phyloP scores from a whole-genome alignment of 2,113 vertebrate species.

The Pholis gunnellus region DNA sequence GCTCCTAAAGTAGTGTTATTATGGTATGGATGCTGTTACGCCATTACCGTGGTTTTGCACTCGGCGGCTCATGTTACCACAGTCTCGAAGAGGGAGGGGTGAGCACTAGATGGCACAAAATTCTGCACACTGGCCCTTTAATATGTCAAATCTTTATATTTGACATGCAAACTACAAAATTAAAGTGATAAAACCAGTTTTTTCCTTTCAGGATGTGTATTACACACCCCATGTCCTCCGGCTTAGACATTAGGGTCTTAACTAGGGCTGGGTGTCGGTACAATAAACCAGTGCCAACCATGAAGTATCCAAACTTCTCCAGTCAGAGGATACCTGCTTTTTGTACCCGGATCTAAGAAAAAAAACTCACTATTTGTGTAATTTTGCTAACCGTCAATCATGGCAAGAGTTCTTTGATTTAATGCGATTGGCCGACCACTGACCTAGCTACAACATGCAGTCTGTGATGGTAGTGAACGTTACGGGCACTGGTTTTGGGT shows the following conservation, averaged over 20 bases:
- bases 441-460: no score
- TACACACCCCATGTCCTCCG: conserved; percentile 31
- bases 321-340: not conserved
- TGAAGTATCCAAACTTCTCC: not conserved
- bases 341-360: not conserved
- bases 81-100: no score
- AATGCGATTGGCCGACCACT: not conserved
- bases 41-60: no score
- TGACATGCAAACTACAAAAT: conserved; percentile 30
- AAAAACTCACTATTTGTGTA: not conserved
- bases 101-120: not conserved
- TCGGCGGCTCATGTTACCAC: no score
- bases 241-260: not conserved
- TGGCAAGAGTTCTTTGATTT: not conserved
- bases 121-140: not conserved
- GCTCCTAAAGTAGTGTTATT: not conserved
- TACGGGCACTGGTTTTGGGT: no score
- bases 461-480: no score
- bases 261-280: not conserved
- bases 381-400: not conserved
- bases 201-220: conserved; percentile 28
- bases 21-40: not conserved
- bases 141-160: not conserved
- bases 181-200: not conserved
- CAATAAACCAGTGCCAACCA: not conserved